Evolutionary conservation across 1,140 invertebrate species (phyloP).

Genomic region (Laupala kohalensis): DNA sequence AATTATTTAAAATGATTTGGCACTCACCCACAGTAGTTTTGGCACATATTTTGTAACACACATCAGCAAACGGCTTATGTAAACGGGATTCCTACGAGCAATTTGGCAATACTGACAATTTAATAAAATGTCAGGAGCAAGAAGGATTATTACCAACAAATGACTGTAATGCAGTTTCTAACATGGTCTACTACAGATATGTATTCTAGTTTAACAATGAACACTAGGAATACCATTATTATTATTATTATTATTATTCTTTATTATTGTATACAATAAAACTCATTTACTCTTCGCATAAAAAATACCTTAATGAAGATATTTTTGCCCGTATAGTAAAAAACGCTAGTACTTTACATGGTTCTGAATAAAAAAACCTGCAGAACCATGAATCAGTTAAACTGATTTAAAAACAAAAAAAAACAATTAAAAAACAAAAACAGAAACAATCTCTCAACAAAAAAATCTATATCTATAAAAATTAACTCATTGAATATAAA

Average conservation of each 20-base stretch:
- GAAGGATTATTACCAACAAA: background rate
- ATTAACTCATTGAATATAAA: background rate
- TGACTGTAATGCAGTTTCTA: background rate
- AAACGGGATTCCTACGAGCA: background rate
- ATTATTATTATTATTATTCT: background rate
- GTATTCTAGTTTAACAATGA: background rate
- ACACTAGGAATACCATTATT: background rate
- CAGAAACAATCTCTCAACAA: background rate
- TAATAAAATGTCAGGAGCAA: background rate
- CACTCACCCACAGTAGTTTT: no score
- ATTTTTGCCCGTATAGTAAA: conserved; percentile 5
- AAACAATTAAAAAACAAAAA: background rate
- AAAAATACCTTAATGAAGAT: conserved; percentile 8
- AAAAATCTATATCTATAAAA: background rate
- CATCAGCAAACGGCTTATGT: background rate
- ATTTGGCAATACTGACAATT: background rate
- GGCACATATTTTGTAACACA: background rate
- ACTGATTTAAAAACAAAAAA: background rate
- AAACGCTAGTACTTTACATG: conserved; percentile 7
- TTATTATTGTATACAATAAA: background rate
- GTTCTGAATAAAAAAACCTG: conserved; percentile 7
- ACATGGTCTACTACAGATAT: background rate
- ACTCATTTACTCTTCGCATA: conserved; percentile 6
- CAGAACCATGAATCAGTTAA: background rate
- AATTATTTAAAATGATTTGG: background rate